These are phyloP conservation scores for Xiphias gladius DNA, from an alignment of 2,113 vertebrate species.

Conservation along the genomic window DNA sequence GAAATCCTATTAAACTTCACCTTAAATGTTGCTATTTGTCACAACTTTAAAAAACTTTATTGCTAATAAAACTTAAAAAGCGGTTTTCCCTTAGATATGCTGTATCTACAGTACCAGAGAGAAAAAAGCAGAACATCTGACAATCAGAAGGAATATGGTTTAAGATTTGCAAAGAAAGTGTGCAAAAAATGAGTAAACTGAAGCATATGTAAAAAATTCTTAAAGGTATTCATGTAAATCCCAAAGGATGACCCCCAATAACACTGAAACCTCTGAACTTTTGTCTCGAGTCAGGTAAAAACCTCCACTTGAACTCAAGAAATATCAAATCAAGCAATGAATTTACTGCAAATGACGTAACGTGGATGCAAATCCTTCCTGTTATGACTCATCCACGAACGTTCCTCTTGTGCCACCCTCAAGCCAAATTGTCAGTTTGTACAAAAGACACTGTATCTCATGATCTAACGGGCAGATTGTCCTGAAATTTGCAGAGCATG, in stretches of 20 bases:
- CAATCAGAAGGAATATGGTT: neutral
- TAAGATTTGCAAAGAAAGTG: neutral
- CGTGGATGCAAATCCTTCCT: too few relatives aligned
- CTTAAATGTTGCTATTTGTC: neutral
- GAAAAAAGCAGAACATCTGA: neutral
- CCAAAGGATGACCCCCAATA: neutral
- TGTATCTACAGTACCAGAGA: neutral
- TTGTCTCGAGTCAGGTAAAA: neutral
- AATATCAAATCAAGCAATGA: neutral
- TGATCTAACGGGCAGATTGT: neutral
- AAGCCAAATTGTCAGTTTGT: neutral
- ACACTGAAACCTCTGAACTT: neutral
- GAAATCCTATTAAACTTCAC: neutral
- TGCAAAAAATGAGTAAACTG: neutral
- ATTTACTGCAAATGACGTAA: too few relatives aligned
- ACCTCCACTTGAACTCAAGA: neutral
- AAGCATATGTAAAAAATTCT: neutral
- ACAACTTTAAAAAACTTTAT: neutral
- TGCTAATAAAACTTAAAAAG: neutral
- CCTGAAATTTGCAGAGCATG: neutral
- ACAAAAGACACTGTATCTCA: neutral
- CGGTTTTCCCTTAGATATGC: neutral
- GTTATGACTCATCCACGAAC: neutral
- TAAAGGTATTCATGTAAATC: too few relatives aligned
- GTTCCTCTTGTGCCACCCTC: neutral